These are phyloP conservation scores for Pan paniscus DNA, from an alignment of 2,113 vertebrate genomes.

Conservation along the genomic window DNA sequence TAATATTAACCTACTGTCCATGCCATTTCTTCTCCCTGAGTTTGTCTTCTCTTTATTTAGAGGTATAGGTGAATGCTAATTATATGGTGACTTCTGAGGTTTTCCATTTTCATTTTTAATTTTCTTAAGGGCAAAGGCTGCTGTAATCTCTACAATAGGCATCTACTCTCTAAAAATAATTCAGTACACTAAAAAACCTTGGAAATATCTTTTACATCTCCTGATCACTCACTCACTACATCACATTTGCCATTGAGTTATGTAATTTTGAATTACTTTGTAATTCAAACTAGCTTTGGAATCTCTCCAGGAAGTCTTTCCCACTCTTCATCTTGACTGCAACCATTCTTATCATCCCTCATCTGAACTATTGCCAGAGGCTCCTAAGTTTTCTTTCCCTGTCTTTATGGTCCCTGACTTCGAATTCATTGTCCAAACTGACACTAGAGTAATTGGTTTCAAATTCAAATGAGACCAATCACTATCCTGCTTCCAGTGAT, in stretches of 20 bases:
- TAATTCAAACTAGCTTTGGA: not conserved
- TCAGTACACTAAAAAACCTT: not conserved
- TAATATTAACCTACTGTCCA: not conserved
- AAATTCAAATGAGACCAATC: not conserved
- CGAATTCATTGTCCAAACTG: not conserved
- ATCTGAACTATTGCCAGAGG: not conserved
- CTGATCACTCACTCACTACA: not conserved
- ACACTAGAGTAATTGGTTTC: not conserved
- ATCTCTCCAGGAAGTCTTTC: not conserved
- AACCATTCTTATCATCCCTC: not conserved
- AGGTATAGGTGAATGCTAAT: constrained; percentile 2
- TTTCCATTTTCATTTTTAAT: constrained; percentile 32
- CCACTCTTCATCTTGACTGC: not conserved
- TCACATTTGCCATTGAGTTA: not conserved
- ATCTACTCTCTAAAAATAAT: constrained; percentile 31
- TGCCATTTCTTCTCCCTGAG: not conserved
- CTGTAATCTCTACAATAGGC: not conserved
- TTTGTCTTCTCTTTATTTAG: constrained; percentile 14
- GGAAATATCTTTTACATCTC: not conserved
- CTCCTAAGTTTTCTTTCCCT: not conserved
- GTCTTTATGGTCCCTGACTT: not conserved
- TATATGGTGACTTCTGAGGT: not conserved
- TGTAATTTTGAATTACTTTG: not conserved
- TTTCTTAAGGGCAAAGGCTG: constrained; percentile 8
- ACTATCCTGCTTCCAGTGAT: not conserved